phyloP scores from a whole-genome alignment of 2,888 invertebrate species.

The Spodoptera picta region DNA sequence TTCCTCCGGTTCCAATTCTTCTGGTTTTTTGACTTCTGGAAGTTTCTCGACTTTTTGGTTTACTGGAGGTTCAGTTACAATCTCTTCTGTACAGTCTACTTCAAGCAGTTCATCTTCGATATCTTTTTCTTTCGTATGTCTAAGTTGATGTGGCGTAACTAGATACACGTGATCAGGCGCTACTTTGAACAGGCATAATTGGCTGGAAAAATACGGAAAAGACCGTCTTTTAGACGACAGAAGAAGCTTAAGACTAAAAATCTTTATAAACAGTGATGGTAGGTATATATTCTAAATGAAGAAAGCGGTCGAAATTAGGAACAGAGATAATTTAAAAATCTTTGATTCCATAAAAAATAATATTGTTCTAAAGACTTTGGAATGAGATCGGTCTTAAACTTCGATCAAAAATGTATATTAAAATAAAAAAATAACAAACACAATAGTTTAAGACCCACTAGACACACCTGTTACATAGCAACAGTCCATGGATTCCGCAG shows the following conservation, averaged over 20 bases:
- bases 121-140: slow-evolving; percentile 30
- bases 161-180: slow-evolving; percentile 68
- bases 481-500: no score
- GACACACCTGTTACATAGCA: no score
- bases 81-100: slow-evolving; percentile 8
- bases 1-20: slow-evolving; percentile 55
- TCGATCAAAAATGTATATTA: no score
- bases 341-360: no score
- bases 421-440: neutral
- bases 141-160: slow-evolving; percentile 69
- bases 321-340: no score
- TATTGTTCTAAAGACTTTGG: no score
- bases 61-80: slow-evolving; percentile 3
- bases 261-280: no score
- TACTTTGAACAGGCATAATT: slow-evolving; percentile 70
- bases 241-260: no score
- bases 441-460: no score
- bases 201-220: slow-evolving; percentile 56
- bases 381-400: no score
- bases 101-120: slow-evolving; percentile 30
- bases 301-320: no score
- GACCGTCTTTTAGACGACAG: neutral
- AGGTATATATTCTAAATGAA: no score
- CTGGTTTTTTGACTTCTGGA: slow-evolving; percentile 16
- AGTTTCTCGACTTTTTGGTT: slow-evolving; percentile 1